Conservation (phyloP, 1,140 invertebrate genomes). For the Diprion similis region DNA sequence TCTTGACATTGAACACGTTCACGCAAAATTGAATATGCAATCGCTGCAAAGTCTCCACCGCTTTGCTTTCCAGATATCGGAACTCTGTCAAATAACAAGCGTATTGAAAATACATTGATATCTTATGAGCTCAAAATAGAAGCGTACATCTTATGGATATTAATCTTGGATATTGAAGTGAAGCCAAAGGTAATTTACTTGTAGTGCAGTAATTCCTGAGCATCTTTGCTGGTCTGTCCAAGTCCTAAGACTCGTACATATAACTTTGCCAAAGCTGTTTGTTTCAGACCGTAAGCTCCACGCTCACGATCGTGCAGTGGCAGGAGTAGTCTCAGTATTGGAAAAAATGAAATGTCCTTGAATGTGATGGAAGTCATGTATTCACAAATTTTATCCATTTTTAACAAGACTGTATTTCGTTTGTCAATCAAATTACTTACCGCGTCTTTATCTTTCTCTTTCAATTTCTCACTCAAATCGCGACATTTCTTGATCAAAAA, state of each 20-base stretch:
- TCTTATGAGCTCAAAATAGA: slow-evolving; percentile 11
- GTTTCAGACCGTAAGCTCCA: slow-evolving; percentile 71
- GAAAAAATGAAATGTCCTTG: slow-evolving; percentile 68
- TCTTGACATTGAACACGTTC: slow-evolving; percentile 64
- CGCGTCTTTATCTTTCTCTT: slow-evolving; percentile 34
- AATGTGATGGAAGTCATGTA: slow-evolving; percentile 21
- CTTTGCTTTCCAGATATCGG: slow-evolving; percentile 43
- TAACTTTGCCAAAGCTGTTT: slow-evolving; percentile 69
- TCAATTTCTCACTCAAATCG: slow-evolving; percentile 38
- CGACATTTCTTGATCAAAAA: slow-evolving; percentile 65
- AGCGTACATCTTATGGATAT: slow-evolving; percentile 15
- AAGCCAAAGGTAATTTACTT: slow-evolving; percentile 34
- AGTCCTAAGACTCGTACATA: slow-evolving; percentile 75
- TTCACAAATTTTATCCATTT: no score
- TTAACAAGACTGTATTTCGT: no score
- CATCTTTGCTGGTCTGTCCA: slow-evolving; percentile 69
- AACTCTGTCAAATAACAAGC: slow-evolving; percentile 40
- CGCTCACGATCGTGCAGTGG: slow-evolving; percentile 72
- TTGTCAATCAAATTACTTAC: slow-evolving; percentile 33
- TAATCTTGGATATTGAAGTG: slow-evolving; percentile 18
- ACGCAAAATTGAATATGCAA: slow-evolving; percentile 73
- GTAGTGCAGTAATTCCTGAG: slow-evolving; percentile 61
- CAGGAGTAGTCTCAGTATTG: slow-evolving; percentile 74
- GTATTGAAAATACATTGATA: slow-evolving; percentile 8
- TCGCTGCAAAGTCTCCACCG: slow-evolving; percentile 76